A percentile compares a stretch with the other conserved stretches of the same genome.
phyloP scores from a whole-genome alignment of 2,797 vertebrate genomes.

The Sebastes oblongus region DNA sequence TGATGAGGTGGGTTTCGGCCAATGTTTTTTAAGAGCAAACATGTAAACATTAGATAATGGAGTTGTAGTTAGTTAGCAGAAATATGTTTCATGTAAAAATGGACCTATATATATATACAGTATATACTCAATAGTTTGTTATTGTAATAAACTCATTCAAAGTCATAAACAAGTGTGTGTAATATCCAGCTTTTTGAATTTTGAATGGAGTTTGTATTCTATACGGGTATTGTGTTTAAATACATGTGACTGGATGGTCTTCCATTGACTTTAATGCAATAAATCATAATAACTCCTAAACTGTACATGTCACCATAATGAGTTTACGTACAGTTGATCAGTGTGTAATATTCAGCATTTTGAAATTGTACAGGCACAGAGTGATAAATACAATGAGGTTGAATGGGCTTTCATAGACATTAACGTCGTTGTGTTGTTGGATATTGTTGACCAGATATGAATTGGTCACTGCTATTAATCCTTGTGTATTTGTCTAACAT shows the following conservation, averaged over 20 bases:
- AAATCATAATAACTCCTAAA: not conserved
- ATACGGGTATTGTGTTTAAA: no score
- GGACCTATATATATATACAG: not conserved
- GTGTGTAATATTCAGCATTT: not conserved
- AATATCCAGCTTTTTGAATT: no score
- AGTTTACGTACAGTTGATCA: not conserved
- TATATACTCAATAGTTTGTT: no score
- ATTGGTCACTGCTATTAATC: not conserved
- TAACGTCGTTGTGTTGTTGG: not conserved
- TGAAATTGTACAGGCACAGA: not conserved
- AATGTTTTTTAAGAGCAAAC: not conserved
- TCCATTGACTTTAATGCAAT: not conserved
- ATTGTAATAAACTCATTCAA: no score
- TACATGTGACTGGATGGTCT: no score
- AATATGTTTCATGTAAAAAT: not conserved
- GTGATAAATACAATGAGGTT: not conserved
- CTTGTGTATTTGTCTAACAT: not conserved
- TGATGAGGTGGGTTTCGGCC: slow-evolving; percentile 7
- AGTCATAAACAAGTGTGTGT: no score
- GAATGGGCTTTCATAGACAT: not conserved
- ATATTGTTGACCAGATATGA: not conserved
- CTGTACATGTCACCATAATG: not conserved
- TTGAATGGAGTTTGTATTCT: no score
- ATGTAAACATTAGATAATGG: not conserved
- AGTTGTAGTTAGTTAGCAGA: not conserved